Evolutionary conservation across 2,888 invertebrate genomes (phyloP).

Genomic region (Tenthredo amoena): DNA sequence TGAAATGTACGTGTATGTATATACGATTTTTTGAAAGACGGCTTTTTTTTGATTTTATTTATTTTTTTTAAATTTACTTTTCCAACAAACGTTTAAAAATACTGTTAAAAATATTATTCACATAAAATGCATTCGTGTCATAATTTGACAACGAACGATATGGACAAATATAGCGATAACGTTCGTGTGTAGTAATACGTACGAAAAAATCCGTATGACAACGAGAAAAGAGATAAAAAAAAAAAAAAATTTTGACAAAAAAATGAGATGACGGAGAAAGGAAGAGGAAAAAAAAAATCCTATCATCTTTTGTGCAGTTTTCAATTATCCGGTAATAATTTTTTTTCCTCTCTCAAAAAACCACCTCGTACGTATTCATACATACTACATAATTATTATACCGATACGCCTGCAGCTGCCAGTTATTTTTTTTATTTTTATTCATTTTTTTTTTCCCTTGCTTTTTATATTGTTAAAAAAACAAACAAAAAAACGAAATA

Average conservation of each 20-base stretch:
- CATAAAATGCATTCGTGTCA: background rate
- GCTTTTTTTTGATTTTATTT: background rate
- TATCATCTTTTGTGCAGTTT: background rate
- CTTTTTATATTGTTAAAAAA: background rate
- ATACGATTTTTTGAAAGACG: background rate
- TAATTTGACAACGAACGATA: background rate
- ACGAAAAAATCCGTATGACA: background rate
- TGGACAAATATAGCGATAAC: background rate
- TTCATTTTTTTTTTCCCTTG: background rate
- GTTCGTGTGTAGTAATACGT: background rate
- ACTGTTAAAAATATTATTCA: conserved; percentile 9
- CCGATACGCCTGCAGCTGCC: background rate
- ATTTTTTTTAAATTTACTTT: background rate
- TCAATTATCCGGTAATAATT: background rate
- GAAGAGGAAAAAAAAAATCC: background rate
- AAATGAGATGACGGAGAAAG: background rate
- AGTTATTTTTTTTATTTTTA: background rate
- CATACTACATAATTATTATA: background rate
- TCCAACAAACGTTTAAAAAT: background rate
- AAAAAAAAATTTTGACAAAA: background rate
- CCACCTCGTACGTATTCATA: background rate
- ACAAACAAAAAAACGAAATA: background rate
- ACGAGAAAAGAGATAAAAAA: background rate
- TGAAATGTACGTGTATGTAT: background rate
- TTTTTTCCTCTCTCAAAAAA: background rate